Conservation (phyloP, 1,140 invertebrate genomes). For the Apis mellifera region Amel_HAv3.1 CM009938.2:1415501-1416000, state of each 20-base stretch:
- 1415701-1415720: too few species aligned
- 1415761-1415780: too few species aligned
- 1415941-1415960: neutral
- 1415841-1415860: too few species aligned
- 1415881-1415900: too few species aligned
- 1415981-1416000: conserved; percentile 4
- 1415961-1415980: neutral
- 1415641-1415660: neutral
- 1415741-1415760: too few species aligned
- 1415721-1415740: too few species aligned
- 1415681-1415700: too few species aligned
- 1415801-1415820: too few species aligned
- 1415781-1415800: too few species aligned
- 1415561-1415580: conserved; percentile 8
- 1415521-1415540: conserved; percentile 65
- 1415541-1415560: conserved; percentile 47
- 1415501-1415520: conserved; percentile 74
- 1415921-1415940: neutral
- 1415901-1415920: neutral
- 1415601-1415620: neutral
- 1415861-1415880: too few species aligned
- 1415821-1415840: too few species aligned
- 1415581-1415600: neutral
- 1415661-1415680: neutral
- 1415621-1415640: too few species aligned